Conservation (phyloP, 2,888 invertebrate genomes). For the Papilio demoleus region DNA sequence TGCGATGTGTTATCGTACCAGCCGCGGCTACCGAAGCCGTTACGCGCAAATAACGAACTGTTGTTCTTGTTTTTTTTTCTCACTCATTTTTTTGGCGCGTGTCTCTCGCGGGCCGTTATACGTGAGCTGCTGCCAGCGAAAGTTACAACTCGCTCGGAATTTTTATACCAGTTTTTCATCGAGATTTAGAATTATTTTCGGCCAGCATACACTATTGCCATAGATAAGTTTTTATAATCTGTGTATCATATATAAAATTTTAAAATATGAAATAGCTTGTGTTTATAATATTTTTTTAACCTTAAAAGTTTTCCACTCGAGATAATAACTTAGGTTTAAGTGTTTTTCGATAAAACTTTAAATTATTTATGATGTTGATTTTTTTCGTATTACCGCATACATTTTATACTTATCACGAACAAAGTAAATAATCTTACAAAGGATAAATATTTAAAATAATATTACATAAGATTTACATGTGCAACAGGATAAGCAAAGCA, state of each 20-base stretch:
- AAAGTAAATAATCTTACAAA: background rate
- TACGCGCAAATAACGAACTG: conserved; percentile 78
- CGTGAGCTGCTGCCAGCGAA: conserved; percentile 75
- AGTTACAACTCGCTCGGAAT: conserved; percentile 68
- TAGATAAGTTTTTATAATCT: conserved; percentile 21
- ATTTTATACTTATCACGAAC: too few relatives aligned
- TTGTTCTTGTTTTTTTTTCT: conserved; percentile 62
- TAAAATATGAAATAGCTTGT: background rate
- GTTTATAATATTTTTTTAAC: background rate
- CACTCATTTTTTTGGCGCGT: conserved; percentile 74
- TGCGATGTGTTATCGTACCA: conserved; percentile 65
- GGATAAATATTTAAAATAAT: too few relatives aligned
- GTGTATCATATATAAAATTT: background rate
- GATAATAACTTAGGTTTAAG: background rate
- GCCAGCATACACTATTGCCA: conserved; percentile 42
- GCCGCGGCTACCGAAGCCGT: conserved; percentile 75
- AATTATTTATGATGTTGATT: too few relatives aligned
- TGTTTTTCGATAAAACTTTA: too few relatives aligned
- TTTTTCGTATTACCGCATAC: too few relatives aligned
- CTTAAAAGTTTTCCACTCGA: background rate
- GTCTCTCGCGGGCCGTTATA: conserved; percentile 76
- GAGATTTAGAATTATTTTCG: conserved; percentile 53
- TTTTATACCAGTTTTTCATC: conserved; percentile 66
- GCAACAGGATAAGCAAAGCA: conserved; percentile 30
- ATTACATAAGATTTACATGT: too few relatives aligned